Base-by-base conservation (phyloP, 2,888 invertebrate genomes). In the Orthosia incerta region DNA sequence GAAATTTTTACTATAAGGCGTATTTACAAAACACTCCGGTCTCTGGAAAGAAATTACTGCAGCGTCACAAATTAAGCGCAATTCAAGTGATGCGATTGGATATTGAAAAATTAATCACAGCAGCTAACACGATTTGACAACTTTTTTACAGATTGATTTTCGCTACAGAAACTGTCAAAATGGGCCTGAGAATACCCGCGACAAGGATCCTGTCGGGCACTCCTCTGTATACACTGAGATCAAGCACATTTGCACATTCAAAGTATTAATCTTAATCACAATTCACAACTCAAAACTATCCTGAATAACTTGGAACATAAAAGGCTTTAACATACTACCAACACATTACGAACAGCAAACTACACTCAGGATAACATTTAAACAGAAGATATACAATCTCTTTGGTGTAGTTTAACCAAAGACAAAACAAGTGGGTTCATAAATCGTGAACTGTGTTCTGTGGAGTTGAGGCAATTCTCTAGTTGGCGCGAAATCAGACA, bases 351-450 rank as follows among this genome's bases (percentile, higher is more conserved):
- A 84, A 84, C 84, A 79, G 63, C 79, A 79, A 86, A 86, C 86
- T 86, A 82, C 79, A 68, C 85, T 85, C 85, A 63, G 75, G 84
- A 82, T 84, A 86, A 86, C 85, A 82, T 86, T 85, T 82, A 84
- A 61, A 71, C 71, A 57, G 68, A 80, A 84, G 85, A 86, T 85
- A 85, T 86, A 86, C 80, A 80, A 80, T 80, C 87, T 86, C 87
- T 69, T 86, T 80, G 87, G 82, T 86, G 82, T 86, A 86, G 82
- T 85, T 86, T 77, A 86, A 85, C 87, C 86, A 80, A 76, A 86
- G 87, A 85, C 86, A 85, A 86, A 86, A 86, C 86, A 86, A 86
- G 86, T 87, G 84, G 83, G 74, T 60, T 57, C 86, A 82, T 87
- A 87, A 87, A 87, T 87, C 80, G 74, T 73, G 67, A 81, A 82